phyloP scores from a whole-genome alignment of 2,113 vertebrate species.

The Cygnus buccinator region DNA sequence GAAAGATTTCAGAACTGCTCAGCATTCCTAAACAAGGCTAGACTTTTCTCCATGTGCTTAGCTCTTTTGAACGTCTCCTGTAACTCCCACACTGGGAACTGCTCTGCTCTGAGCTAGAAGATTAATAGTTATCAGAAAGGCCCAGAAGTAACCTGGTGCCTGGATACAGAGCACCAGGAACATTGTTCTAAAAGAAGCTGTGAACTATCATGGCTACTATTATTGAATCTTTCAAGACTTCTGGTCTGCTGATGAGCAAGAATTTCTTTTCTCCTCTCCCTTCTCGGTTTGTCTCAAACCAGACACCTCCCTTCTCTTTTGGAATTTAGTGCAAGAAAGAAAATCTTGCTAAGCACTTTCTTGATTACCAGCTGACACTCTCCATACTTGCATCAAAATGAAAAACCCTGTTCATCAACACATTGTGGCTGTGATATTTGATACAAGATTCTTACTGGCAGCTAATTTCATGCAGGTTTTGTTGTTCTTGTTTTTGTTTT shows the following conservation, averaged over 20 bases:
- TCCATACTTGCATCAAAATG: neutral
- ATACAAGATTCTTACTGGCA: conserved; percentile 58
- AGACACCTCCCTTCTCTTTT: neutral
- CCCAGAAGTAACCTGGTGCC: neutral
- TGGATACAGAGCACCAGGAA: neutral
- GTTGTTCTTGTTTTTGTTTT: conserved; percentile 48
- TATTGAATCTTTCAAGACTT: neutral
- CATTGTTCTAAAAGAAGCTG: neutral
- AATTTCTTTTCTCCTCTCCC: neutral
- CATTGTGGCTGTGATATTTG: conserved; percentile 57
- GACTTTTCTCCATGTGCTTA: neutral
- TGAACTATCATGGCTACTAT: neutral
- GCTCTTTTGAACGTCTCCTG: neutral
- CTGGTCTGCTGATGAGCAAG: neutral
- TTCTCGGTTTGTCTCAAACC: neutral
- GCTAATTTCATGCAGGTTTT: conserved; percentile 64
- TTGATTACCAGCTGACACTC: neutral
- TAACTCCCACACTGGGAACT: neutral
- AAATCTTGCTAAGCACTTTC: neutral
- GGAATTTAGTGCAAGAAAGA: neutral
- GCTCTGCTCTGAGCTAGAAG: neutral
- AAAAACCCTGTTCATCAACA: conserved; percentile 23
- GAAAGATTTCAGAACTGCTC: neutral
- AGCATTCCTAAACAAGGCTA: neutral
- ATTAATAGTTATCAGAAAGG: neutral